Base-by-base conservation (phyloP, 2,797 vertebrate genomes). In the Enteromius radiatus region DNA sequence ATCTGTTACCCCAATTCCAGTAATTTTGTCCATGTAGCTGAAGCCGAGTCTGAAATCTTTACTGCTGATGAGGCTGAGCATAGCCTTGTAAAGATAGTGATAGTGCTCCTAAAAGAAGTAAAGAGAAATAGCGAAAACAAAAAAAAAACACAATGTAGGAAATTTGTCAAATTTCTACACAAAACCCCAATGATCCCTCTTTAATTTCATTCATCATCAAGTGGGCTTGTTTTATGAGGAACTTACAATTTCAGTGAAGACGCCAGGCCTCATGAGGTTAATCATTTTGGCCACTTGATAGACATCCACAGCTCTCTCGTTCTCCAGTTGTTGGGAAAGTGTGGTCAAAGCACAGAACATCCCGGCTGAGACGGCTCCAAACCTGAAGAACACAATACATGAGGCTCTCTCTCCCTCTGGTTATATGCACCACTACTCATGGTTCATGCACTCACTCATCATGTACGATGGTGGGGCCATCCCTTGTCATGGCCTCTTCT, bases 251-350 rank as follows among this genome's bases (percentile, higher is more conserved):
- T 99, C 97, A 93, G 98, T 99, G 93, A 99, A 99, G 90, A 99
- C 98, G 85, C 98, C 98, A 81, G 98, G 98, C 91, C 98, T 95
- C 98, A 99, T 99, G 31, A 99, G 96, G 92, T 99, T 99, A 92
- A 99, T 98, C 98, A 99, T 99, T 93, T 99, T 99, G 84, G 97
- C 97, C 95, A 99, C 98, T 94, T 99, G 98, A 93, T 98, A 99
- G 89, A 99, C 95, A 92, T 99, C 97, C 21, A 99, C 97, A 14
- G 97, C 96, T 3, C 96, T 97, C 91, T 99, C 98, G n/a, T 94
- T 98, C 93, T 99, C 97, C 90, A 99, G 93, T 90, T 99, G 98
- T 91, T 99, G 97, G 84, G 97, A 98, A 91, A 99, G 94, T 43
- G 97, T 97, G 90, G 96, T 97, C 89, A 99, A 97, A 88, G 96